Evolutionary conservation across 2,888 invertebrate species (phyloP).

Genomic region (Syrphus vitripennis): DNA sequence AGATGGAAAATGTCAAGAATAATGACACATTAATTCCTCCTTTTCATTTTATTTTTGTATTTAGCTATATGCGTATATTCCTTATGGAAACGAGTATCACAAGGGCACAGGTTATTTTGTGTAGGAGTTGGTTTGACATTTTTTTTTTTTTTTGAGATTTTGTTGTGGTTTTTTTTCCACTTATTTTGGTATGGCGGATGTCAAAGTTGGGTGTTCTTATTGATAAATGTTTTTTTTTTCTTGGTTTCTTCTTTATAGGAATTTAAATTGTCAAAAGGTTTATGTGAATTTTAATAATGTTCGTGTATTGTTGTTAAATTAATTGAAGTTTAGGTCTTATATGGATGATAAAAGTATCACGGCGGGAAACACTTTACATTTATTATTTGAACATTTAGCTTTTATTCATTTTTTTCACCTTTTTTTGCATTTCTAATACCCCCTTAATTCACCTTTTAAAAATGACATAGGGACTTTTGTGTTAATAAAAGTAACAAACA

Average conservation of each 20-base stretch:
- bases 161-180: constrained; percentile 7
- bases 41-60: constrained; percentile 32
- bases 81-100: not conserved
- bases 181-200: constrained; percentile 48
- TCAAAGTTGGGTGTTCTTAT: constrained; percentile 43
- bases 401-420: too few relatives aligned
- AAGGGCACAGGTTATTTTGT: not conserved
- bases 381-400: too few relatives aligned
- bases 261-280: not conserved
- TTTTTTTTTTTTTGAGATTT: not conserved
- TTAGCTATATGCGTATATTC: too few relatives aligned
- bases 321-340: too few relatives aligned
- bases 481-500: too few relatives aligned
- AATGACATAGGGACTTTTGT: too few relatives aligned
- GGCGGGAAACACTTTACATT: too few relatives aligned
- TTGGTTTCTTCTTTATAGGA: not conserved
- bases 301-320: not conserved
- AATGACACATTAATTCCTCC: constrained; percentile 60
- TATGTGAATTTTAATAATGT: too few relatives aligned
- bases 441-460: too few relatives aligned
- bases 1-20: constrained; percentile 41
- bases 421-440: too few relatives aligned
- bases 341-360: not conserved
- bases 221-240: not conserved
- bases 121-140: constrained; percentile 13